A percentile compares a stretch with the other conserved stretches of the same genome.
Conservation (phyloP, 2,888 invertebrate genomes). For the Drosophila subsilvestris region DNA sequence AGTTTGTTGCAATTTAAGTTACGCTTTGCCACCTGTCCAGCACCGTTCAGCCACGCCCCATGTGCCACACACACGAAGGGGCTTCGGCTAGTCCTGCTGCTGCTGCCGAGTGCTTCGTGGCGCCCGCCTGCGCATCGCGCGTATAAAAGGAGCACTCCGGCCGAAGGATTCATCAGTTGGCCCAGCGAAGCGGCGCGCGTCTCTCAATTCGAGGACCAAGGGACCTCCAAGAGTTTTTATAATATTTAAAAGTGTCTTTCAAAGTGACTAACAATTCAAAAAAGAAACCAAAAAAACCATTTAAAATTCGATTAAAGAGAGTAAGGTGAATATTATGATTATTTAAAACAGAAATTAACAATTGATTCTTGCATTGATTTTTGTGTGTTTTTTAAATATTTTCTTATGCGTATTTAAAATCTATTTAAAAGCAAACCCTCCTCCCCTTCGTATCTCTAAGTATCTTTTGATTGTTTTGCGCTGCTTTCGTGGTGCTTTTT, state of each 20-base stretch:
- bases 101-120: slow-evolving; percentile 30
- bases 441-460: slow-evolving; percentile 43
- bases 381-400: too few relatives aligned
- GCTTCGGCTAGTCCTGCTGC: slow-evolving; percentile 37
- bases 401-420: background rate
- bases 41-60: slow-evolving; percentile 15
- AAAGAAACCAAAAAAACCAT: background rate
- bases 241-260: slow-evolving; percentile 6
- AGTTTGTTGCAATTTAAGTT: slow-evolving; percentile 75
- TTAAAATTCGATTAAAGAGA: background rate
- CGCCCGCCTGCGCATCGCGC: slow-evolving; percentile 27
- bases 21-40: slow-evolving; percentile 61
- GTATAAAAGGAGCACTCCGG: slow-evolving; percentile 64
- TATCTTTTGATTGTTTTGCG: slow-evolving; percentile 57
- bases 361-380: too few relatives aligned
- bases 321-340: background rate
- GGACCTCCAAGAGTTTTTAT: background rate
- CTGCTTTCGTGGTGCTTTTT: slow-evolving; percentile 16
- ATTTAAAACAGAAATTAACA: background rate
- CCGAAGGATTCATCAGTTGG: slow-evolving; percentile 62
- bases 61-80: slow-evolving; percentile 26
- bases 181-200: slow-evolving; percentile 68
- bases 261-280: slow-evolving; percentile 10
- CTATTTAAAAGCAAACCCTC: slow-evolving; percentile 1
- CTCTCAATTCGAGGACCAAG: slow-evolving; percentile 47